Evolutionary conservation across 2,888 invertebrate genomes (phyloP), one percentile per base, ranked within the genome.

Genomic region (Ichneumoninae sp.): DNA sequence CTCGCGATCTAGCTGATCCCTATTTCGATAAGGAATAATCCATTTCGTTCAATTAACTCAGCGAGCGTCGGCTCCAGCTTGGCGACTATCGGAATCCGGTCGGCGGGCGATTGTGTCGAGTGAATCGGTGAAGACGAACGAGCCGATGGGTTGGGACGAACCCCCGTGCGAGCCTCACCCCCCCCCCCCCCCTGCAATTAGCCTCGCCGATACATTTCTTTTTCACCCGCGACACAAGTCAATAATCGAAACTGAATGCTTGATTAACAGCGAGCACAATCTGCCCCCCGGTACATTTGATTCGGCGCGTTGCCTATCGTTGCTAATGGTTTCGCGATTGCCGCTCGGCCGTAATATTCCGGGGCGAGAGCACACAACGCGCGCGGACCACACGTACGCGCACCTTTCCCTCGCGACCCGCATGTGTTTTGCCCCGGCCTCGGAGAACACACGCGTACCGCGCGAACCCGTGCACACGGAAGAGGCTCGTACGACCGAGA

Each of bases 261-360:
- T 33, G 70, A 79, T 79, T 79, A 70, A 50, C 44, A 33, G 57
- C n/a, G 68, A 79, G 74, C 26, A 44, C 62, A 65, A 72, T 79
- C 70, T 54, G 60, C 47, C 22, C 36, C 22, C 40, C 40, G 66
- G 66, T 52, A 44, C 72, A 69, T 78, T 74, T 62, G 72, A 78
- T 78, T 78, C 40, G 19, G 33, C 62, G 62, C 5, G 69, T 69
- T 68, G 13, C 36, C 52, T 57, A 62, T 65, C 36, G 57, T n/a
- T 72, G 75, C 65, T 70, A 75, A 82, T 82, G 77, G 75, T 57
- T 62, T 71, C 26, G 76, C 82, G 77, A 62, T 71, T 82, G 72
- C 40, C 57, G 57, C 10, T 13, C 22, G 8, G 22, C 57, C 62
- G 40, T 79, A 70, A 74, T 83, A 79, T 70, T 83, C 74, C 65